Evolutionary conservation across 35 echinoderm and acorn worm genomes (phyloP).

Genomic region (Stichopus chloronotus): DNA sequence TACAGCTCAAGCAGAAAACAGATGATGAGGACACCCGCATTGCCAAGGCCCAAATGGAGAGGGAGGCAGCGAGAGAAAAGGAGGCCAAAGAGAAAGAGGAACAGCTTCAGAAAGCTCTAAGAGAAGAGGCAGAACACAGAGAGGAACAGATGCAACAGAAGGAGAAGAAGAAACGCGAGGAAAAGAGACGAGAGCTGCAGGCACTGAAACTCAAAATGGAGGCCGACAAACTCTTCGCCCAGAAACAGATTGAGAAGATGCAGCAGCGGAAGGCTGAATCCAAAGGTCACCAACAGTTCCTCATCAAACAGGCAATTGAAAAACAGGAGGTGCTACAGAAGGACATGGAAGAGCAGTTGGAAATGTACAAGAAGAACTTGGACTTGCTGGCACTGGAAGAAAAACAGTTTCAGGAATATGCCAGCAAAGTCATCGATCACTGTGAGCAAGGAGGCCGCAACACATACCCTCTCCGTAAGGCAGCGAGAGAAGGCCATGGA

Average conservation of each 20-base stretch:
- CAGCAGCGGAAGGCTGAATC: constrained; percentile 47
- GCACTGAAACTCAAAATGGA: constrained; percentile 79
- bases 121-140: constrained; percentile 70
- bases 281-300: constrained; percentile 64
- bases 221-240: constrained; percentile 79
- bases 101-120: constrained; percentile 56
- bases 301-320: constrained; percentile 73
- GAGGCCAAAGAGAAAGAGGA: constrained; percentile 79
- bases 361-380: constrained; percentile 86
- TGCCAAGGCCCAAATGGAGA: constrained; percentile 66
- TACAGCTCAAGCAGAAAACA: constrained; percentile 73
- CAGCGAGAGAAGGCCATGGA: constrained; percentile 91
- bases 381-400: constrained; percentile 90
- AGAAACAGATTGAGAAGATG: constrained; percentile 87
- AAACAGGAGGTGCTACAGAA: constrained; percentile 25
- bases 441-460: constrained; percentile 82
- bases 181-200: constrained; percentile 68
- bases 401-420: constrained; percentile 95
- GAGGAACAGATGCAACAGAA: constrained; percentile 82
- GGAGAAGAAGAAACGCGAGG: constrained; percentile 72
- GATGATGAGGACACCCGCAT: constrained; percentile 97
- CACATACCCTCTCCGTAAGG: constrained; percentile 88
- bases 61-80: constrained; percentile 71
- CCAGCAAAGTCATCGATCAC: constrained; percentile 84
- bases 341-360: constrained; percentile 64